Conservation (phyloP, 1,140 invertebrate genomes). For the Drosophila equinoxialis region DNA sequence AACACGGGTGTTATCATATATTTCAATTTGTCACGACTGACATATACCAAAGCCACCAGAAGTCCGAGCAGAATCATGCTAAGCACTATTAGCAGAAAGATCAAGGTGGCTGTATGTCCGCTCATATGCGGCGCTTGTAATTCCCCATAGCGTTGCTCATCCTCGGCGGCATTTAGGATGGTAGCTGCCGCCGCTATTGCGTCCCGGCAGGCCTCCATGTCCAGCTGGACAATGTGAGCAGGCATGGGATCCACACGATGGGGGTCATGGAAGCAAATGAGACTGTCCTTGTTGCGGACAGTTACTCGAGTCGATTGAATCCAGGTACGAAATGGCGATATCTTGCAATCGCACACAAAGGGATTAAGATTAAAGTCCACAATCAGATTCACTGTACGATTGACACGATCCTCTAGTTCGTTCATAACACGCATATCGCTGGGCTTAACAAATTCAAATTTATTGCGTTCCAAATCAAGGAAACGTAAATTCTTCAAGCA, state of each 20-base stretch:
- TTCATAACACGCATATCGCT: conserved; percentile 86
- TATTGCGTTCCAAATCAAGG: conserved; percentile 89
- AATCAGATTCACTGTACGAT: conserved; percentile 85
- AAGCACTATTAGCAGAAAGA: conserved; percentile 85
- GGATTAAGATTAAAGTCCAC: conserved; percentile 89
- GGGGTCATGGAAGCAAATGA: conserved; percentile 84
- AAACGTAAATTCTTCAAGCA: conserved; percentile 88
- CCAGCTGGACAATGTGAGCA: conserved; percentile 80
- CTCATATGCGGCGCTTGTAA: conserved; percentile 59
- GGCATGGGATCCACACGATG: conserved; percentile 60
- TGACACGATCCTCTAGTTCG: conserved; percentile 83
- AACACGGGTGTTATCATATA: conserved; percentile 86
- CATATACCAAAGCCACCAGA: conserved; percentile 85
- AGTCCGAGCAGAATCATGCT: conserved; percentile 85
- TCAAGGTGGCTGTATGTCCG: conserved; percentile 84
- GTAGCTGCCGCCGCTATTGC: conserved; percentile 70
- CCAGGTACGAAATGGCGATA: conserved; percentile 87
- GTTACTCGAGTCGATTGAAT: conserved; percentile 86
- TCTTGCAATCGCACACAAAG: conserved; percentile 87
- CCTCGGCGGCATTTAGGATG: conserved; percentile 62
- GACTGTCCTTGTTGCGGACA: conserved; percentile 85
- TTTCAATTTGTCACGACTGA: conserved; percentile 85
- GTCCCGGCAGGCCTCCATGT: conserved; percentile 78
- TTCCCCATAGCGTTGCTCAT: conserved; percentile 54
- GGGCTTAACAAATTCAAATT: conserved; percentile 86